Evolutionary conservation across 2,888 invertebrate genomes (phyloP), one percentile per base, ranked within the genome.

Genomic region (Drosophila parthenogenetica): DNA sequence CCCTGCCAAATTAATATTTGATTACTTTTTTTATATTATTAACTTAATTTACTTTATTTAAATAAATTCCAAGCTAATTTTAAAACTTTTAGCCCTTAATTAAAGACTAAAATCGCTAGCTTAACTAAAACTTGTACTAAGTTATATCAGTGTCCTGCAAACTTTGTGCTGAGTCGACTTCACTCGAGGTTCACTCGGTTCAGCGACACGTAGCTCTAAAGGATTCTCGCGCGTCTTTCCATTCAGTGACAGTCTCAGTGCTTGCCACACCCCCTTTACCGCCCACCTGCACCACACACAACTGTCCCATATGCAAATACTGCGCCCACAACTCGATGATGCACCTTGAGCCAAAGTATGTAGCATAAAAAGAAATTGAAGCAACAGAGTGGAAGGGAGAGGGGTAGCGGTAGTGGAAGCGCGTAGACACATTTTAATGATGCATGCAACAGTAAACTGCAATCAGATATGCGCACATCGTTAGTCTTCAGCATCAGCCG

Each of bases 401-500:
- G 19, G 22, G 37, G 22, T 17, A 17, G 19, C 8, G n/a, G 4
- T 7, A n/a, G 19, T 37, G 51, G 50, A 64, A 63, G 54, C 61
- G 72, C 55, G 63, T 69, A 43, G 81, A 86, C 86, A 90, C 90
- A 89, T 90, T 90, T 89, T 90, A 90, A 90, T 90, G 90, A 90
- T 89, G 89, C 90, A 90, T 89, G 85, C 89, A 89, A 86, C 79
- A 81, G 77, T 81, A 82, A 89, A 86, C 79, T 81, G 77, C 83
- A 82, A 85, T 88, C 85, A 85, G 85, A 83, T 88, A 85, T 80
- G 89, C 84, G 89, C 81, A 87, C 80, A 88, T 84, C 87, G 81
- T 88, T 88, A 77, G 88, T 88, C 84, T 85, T 84, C 87, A 81
- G 81, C 80, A 82, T 81, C 85, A 79, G 78, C 82, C 81, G 79